Evolutionary conservation across 2,113 vertebrate species (phyloP).

Genomic region (Cyrtonyx montezumae): DNA sequence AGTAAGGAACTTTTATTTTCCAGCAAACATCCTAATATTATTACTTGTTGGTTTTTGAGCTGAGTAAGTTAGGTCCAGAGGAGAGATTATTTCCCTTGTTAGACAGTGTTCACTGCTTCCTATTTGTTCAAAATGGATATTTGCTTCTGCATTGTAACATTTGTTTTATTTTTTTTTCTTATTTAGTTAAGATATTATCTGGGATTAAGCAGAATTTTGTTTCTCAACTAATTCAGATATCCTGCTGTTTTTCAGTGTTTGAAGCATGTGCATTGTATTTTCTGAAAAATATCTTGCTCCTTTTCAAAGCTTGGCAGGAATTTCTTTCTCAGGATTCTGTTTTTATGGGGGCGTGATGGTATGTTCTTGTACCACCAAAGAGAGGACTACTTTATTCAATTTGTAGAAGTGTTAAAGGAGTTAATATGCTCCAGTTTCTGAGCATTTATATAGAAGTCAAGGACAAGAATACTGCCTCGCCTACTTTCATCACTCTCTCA

Average conservation of each 20-base stretch:
- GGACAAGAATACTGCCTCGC: neutral
- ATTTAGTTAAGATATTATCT: neutral
- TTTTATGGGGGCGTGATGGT: neutral
- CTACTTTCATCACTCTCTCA: neutral
- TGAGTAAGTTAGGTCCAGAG: neutral
- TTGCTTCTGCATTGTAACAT: neutral
- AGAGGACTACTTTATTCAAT: neutral
- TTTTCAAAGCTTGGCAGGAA: neutral
- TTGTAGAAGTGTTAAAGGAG: neutral
- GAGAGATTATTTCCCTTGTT: neutral
- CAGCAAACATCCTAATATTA: neutral
- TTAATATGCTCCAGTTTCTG: neutral
- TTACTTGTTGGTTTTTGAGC: neutral
- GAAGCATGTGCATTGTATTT: neutral
- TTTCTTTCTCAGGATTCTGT: neutral
- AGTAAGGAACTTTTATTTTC: neutral
- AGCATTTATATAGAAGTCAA: slow-evolving; percentile 26
- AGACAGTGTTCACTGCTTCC: neutral
- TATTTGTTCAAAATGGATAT: neutral
- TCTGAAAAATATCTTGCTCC: neutral
- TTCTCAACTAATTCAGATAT: neutral
- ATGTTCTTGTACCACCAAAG: neutral
- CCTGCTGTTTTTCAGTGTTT: neutral
- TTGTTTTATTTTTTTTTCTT: neutral
- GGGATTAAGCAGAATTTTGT: neutral